Evolutionary conservation across 37 sponge, comb jelly and placozoan species (phyloP), one percentile per base, ranked within the genome.

Genomic region (Crambe crambe): DNA sequence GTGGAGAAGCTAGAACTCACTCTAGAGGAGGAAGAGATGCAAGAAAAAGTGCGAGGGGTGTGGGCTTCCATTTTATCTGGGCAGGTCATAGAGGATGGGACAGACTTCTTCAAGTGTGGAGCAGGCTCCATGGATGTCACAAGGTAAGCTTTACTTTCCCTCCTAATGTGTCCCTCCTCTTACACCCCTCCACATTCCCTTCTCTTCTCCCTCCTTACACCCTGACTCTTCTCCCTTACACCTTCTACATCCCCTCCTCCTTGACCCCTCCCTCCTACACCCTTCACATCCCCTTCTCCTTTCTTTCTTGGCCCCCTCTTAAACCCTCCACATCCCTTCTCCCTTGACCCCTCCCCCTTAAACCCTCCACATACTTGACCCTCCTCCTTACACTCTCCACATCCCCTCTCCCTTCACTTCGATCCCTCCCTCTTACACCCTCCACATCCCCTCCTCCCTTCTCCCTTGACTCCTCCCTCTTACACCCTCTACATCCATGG

Each of bases 81-180:
- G 56, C 90, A 64, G 63, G 58, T 41, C 8, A 76, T 96, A 18
- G 96, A 96, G 68, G 87, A 95, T n/a, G 67, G 84, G 10, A 84
- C 90, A 3, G 96, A 96, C 82, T 96, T 96, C 89, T 96, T 96
- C 87, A 92, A 89, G 58, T 58, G 86, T 79, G 96, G 96, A 38
- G 96, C 89, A 23, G 85, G 85, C 17, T 92, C 93, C 20, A 96
- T 96, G 96, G 96, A 96, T 54, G 96, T 96, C 26, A 90, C 88
- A 26, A 93, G 94, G 94, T 93, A 54, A 47, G 76, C 66, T 73
- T 61, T 72, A 30, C 30, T 31, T n/a, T 21, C 4, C 61, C 6
- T 26, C 6, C 61, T 65, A 2, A 31, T 17, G 25, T 2, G 30
- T 2, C 38, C 2, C 3, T 40, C 23, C 23, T 80, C 18, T 9